Evolutionary conservation across 2,888 invertebrate species (phyloP), one percentile per base, ranked within the genome.

Genomic region (Peribatodes rhomboidaria): DNA sequence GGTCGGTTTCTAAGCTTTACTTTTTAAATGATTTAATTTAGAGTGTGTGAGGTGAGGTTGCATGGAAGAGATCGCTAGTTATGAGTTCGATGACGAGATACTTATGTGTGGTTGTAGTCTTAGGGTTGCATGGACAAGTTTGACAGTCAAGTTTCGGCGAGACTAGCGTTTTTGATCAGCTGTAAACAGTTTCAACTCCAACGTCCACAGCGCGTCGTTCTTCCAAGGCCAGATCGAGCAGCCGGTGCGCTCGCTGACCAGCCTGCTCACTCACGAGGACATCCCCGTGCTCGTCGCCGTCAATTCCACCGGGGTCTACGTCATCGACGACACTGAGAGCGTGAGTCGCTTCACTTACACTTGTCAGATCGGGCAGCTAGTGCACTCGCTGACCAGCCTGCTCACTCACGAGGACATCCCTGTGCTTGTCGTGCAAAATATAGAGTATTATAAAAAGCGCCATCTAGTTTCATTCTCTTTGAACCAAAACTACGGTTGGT

Each of bases 191-290:
- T 14, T 2, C 0, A 13, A n/a, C 18, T 8, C n/a, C 1, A 0
- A 8, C 35, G 1, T 20, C 65, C 89, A 89, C 89, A 98, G 98
- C 58, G 97, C 97, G 67, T 98, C 98, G 20, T 98, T 98, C 93
- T 99, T 99, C 89, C 97, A 97, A 93, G 98, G 98, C 9, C 98
- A 98, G 92, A 96, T 99, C 58, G 98, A 99, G 87, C 97, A 98
- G 87, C 98, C 98, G 0, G 96, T 97, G 0, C 95, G 97, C 59
- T 97, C 97, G 53, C 92, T 98, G 65, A 96, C 97, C 65, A 97
- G 97, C 61, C 94, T 98, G 79, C 94, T 98, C 63, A 97, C 96
- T 1, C 97, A 98, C 84, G 97, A 96, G 74, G 98, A 98, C 85
- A 95, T 98, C 71, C 96, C 98, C 6, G 97, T 99, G 18, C 94